Evolutionary conservation across 2,888 invertebrate species (phyloP).

Genomic region (Sericinus montela): DNA sequence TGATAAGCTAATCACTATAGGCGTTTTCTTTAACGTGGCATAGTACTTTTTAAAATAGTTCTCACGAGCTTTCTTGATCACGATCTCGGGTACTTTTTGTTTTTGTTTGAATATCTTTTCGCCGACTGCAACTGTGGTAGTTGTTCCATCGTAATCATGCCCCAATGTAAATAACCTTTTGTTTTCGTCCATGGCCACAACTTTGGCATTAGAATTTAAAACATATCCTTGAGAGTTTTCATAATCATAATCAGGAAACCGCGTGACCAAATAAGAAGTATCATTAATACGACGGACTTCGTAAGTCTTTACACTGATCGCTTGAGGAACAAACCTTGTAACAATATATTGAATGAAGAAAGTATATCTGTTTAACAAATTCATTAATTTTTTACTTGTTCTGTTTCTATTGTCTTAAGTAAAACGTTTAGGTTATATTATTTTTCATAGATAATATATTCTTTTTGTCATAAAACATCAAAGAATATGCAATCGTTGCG

Average conservation of each 20-base stretch:
- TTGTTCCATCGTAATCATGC: not conserved
- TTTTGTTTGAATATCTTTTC: constrained; percentile 31
- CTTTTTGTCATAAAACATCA: no score
- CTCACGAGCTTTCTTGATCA: constrained; percentile 52
- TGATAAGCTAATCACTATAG: not conserved
- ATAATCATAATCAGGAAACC: constrained; percentile 43
- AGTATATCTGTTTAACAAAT: constrained; percentile 31
- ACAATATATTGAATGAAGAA: constrained; percentile 43
- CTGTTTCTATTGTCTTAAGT: constrained; percentile 3
- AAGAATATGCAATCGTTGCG: no score
- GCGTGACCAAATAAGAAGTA: constrained; percentile 54
- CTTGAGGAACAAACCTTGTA: constrained; percentile 35
- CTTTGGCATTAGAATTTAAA: constrained; percentile 18
- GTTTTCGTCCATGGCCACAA: constrained; percentile 25
- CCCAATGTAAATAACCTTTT: constrained; percentile 18
- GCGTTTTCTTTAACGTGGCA: constrained; percentile 32
- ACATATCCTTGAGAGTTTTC: constrained; percentile 22
- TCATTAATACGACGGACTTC: constrained; percentile 58
- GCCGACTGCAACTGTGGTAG: constrained; percentile 32
- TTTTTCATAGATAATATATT: no score
- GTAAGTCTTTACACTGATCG: constrained; percentile 50
- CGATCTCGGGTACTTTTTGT: constrained; percentile 33
- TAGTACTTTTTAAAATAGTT: constrained; percentile 52
- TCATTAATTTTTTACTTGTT: constrained; percentile 25
- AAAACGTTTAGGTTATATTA: no score